Evolutionary conservation across 2,797 vertebrate species (phyloP).

Genomic region (Lophius americanus): DNA sequence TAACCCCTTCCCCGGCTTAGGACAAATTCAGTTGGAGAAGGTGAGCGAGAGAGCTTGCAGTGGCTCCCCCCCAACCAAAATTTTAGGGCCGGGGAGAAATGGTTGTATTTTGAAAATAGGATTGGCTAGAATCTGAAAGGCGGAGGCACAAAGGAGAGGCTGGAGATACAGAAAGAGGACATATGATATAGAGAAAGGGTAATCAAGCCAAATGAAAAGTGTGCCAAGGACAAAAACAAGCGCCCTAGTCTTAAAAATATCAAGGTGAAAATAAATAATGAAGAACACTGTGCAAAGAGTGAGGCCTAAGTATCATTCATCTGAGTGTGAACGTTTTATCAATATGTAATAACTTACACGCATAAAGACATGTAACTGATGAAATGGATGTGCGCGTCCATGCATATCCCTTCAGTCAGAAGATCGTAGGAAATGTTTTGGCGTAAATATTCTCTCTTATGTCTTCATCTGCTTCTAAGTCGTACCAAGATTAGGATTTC

Average conservation of each 20-base stretch:
- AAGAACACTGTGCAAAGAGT: not conserved
- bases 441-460: conserved; percentile 38
- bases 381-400: conserved; percentile 26
- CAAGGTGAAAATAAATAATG: conserved; percentile 15
- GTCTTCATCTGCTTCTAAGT: conserved; percentile 20
- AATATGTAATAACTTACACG: conserved; percentile 34
- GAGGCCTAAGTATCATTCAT: not conserved
- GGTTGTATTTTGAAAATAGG: conserved; percentile 23
- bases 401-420: conserved; percentile 48
- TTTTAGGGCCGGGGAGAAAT: too few relatives aligned
- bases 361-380: conserved; percentile 10
- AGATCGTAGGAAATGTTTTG: conserved; percentile 15
- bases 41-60: too few relatives aligned
- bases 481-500: not conserved
- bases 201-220: conserved; percentile 38
- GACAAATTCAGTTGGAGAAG: too few relatives aligned
- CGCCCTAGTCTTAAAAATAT: not conserved
- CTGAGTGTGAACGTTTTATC: conserved; percentile 16
- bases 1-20: too few relatives aligned
- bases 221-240: not conserved
- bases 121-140: conserved; percentile 1
- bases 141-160: not conserved
- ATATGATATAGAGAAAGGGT: conserved; percentile 21
- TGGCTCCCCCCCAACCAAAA: too few relatives aligned
- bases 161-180: not conserved